These are phyloP conservation scores for Turritopsis dohrnii DNA, from an alignment of 30 jellyfish, hydroid and myxozoan genomes.

Conservation along the genomic window DNA sequence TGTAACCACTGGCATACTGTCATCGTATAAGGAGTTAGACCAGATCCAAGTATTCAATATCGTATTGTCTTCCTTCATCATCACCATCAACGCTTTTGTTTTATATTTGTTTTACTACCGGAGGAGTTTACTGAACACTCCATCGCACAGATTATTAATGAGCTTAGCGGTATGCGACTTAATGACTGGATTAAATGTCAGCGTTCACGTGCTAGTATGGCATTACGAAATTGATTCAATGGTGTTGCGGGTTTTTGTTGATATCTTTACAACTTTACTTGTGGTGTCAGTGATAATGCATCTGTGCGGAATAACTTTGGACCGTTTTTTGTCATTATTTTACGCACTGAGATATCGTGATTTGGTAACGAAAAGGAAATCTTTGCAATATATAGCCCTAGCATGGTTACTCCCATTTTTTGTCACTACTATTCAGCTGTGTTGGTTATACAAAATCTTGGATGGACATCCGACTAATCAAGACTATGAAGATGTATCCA, in stretches of 20 bases:
- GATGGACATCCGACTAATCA: background rate
- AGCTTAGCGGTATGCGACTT: slow-evolving; percentile 22
- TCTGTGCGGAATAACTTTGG: slow-evolving; percentile 31
- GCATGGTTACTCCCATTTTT: slow-evolving; percentile 21
- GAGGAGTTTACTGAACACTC: slow-evolving; percentile 16
- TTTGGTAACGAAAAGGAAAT: slow-evolving; percentile 20
- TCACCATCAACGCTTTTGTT: background rate
- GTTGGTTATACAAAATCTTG: slow-evolving; percentile 1
- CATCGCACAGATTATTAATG: slow-evolving; percentile 22
- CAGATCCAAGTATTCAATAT: background rate
- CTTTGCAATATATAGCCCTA: background rate
- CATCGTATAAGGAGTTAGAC: background rate
- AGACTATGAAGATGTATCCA: background rate
- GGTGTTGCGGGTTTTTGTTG: background rate
- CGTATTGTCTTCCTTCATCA: background rate
- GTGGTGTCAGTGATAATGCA: slow-evolving; percentile 9
- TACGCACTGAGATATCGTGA: slow-evolving; percentile 18
- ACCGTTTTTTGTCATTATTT: slow-evolving; percentile 17
- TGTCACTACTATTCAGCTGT: slow-evolving; percentile 12
- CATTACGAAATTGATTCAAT: background rate
- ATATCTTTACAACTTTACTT: slow-evolving; percentile 18
- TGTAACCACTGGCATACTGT: too few relatives aligned
- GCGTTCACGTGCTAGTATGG: background rate
- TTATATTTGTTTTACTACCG: slow-evolving; percentile 6
- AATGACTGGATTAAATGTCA: slow-evolving; percentile 4